Conservation (phyloP, 2,797 vertebrate genomes). For the Epinephelus awoara region DNA sequence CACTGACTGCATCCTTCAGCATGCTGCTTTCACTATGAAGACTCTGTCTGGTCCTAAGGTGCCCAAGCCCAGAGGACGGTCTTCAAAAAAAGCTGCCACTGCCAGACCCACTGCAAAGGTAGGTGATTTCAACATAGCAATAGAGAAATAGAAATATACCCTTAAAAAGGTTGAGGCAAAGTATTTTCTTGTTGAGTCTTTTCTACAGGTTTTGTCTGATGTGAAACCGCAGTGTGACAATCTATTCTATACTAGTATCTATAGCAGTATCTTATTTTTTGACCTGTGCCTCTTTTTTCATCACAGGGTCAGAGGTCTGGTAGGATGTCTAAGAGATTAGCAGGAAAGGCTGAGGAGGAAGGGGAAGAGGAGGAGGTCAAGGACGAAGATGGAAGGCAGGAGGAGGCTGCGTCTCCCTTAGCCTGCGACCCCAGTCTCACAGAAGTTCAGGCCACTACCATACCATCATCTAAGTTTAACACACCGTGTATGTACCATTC, state of each 20-base stretch:
- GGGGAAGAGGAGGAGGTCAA: conserved; percentile 61
- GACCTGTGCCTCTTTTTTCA: conserved; percentile 36
- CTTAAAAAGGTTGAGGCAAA: neutral
- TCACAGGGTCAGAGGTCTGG: conserved; percentile 88
- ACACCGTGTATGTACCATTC: conserved; percentile 96
- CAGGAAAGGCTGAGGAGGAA: conserved; percentile 75
- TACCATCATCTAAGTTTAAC: conserved; percentile 90
- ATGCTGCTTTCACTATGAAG: conserved; percentile 94
- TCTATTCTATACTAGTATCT: neutral
- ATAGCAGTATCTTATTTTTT: conserved; percentile 3
- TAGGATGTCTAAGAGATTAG: conserved; percentile 84
- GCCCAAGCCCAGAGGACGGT: conserved; percentile 82
- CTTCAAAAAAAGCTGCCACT: conserved; percentile 79
- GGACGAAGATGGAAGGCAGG: conserved; percentile 76
- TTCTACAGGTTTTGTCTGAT: conserved; percentile 2
- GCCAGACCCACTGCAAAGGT: conserved; percentile 87
- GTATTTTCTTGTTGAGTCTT: neutral
- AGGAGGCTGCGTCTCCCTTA: conserved; percentile 85
- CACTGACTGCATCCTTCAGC: conserved; percentile 94
- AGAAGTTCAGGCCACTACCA: conserved; percentile 91
- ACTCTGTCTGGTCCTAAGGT: conserved; percentile 89
- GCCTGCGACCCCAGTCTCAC: conserved; percentile 93
- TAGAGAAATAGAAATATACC: neutral
- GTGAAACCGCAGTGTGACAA: neutral
- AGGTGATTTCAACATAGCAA: conserved; percentile 23